These are phyloP conservation scores for Matsumyia berberina DNA, from an alignment of 2,888 invertebrate species.

Conservation along the genomic window DNA sequence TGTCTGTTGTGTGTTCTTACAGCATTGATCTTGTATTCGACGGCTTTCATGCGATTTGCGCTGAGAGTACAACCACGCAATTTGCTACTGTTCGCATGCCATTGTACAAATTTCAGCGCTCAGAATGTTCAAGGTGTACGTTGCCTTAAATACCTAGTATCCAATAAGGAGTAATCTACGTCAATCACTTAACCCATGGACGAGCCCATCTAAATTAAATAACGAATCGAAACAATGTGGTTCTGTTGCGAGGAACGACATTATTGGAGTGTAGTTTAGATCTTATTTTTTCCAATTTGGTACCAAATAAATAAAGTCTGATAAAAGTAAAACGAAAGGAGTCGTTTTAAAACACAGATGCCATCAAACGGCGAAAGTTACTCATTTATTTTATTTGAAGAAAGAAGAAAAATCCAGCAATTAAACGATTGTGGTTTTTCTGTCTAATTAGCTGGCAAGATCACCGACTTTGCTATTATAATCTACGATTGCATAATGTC, in stretches of 20 bases:
- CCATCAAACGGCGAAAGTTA: too few relatives aligned
- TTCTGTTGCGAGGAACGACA: neutral
- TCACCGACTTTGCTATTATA: neutral
- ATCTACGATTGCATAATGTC: slow-evolving; percentile 27
- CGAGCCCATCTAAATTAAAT: neutral
- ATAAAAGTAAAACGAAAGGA: neutral
- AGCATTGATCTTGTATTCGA: slow-evolving; percentile 96
- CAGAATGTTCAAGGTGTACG: slow-evolving; percentile 93
- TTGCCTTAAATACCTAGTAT: slow-evolving; percentile 87
- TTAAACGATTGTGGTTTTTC: slow-evolving; percentile 27
- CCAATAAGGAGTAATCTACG: too few relatives aligned
- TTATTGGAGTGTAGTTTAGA: neutral
- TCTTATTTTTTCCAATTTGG: too few relatives aligned
- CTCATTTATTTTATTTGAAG: too few relatives aligned
- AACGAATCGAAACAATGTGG: too few relatives aligned
- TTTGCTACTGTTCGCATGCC: slow-evolving; percentile 97
- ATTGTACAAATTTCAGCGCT: slow-evolving; percentile 96
- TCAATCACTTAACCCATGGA: too few relatives aligned
- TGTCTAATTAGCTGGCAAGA: neutral
- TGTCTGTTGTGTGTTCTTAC: too few relatives aligned
- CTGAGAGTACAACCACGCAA: slow-evolving; percentile 97
- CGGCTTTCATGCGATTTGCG: slow-evolving; percentile 99
- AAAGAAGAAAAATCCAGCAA: neutral
- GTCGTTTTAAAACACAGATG: too few relatives aligned
- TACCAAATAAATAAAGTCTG: slow-evolving; percentile 4